These are phyloP conservation scores for Epistrophe grossulariae DNA, from an alignment of 2,888 invertebrate species.

Conservation along the genomic window DNA sequence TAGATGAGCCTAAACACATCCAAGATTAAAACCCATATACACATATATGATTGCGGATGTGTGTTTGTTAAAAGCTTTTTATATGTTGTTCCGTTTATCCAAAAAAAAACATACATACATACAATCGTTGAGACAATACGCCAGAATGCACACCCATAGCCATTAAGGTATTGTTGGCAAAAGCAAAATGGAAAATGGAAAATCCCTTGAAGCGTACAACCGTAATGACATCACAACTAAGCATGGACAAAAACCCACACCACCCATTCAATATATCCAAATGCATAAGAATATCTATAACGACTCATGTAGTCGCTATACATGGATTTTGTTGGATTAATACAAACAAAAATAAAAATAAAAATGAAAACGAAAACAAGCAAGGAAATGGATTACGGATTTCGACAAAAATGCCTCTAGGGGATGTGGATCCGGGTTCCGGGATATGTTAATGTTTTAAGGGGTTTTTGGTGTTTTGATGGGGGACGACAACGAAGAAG, in stretches of 20 bases:
- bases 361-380: slow-evolving; percentile 15
- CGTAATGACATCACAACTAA: slow-evolving; percentile 74
- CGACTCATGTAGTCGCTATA: slow-evolving; percentile 8
- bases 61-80: slow-evolving; percentile 67
- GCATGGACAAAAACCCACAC: slow-evolving; percentile 53
- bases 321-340: slow-evolving; percentile 54
- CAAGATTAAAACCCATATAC: slow-evolving; percentile 15
- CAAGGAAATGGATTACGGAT: slow-evolving; percentile 42
- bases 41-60: slow-evolving; percentile 10
- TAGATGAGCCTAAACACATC: slow-evolving; percentile 61
- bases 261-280: slow-evolving; percentile 34
- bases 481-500: slow-evolving; percentile 5
- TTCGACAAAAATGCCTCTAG: slow-evolving; percentile 58
- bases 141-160: slow-evolving; percentile 62
- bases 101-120: slow-evolving; percentile 16
- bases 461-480: slow-evolving; percentile 32
- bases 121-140: slow-evolving; percentile 74
- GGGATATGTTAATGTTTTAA: slow-evolving; percentile 29
- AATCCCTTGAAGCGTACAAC: slow-evolving; percentile 72
- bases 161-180: slow-evolving; percentile 71
- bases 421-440: slow-evolving; percentile 6
- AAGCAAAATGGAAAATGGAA: slow-evolving; percentile 70
- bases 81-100: slow-evolving; percentile 36
- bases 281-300: slow-evolving; percentile 44
- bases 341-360: neutral